phyloP scores from a whole-genome alignment of 2,888 invertebrate genomes.

The Temnothorax rugatulus region DNA sequence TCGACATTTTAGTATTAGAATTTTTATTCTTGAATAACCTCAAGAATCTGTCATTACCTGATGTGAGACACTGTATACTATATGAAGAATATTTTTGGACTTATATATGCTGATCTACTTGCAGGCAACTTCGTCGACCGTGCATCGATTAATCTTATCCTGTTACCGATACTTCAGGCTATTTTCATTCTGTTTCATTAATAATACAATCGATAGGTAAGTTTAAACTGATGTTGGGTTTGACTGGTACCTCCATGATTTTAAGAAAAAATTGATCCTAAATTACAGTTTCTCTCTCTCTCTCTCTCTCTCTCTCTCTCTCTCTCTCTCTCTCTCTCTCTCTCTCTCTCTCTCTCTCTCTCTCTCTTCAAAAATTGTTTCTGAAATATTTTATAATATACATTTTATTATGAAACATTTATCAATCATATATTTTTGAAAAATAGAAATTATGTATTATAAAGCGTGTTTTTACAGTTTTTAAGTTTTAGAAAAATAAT shows the following conservation, averaged over 20 bases:
- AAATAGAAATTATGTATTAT: not conserved
- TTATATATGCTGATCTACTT: conserved; percentile 15
- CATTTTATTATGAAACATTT: not conserved
- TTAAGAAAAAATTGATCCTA: not conserved
- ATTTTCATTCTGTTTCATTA: conserved; percentile 37
- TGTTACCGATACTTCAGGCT: conserved; percentile 32
- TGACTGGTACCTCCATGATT: not conserved
- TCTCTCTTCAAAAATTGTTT: not conserved
- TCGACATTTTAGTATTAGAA: not conserved
- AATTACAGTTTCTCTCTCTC: not conserved
- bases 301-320: not conserved
- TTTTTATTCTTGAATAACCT: not conserved
- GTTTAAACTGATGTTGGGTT: conserved; percentile 11
- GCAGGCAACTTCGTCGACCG: conserved; percentile 37
- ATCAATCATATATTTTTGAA: not conserved
- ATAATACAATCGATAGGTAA: conserved; percentile 38
- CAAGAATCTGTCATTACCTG: not conserved
- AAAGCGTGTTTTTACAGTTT: not conserved
- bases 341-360: not conserved
- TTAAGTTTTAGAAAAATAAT: not conserved
- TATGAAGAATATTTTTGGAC: conserved; percentile 21
- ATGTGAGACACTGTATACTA: not conserved
- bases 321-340: not conserved
- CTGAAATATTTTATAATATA: conserved; percentile 12
- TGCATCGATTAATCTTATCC: conserved; percentile 40